Evolutionary conservation across 2,888 invertebrate species (phyloP).

Genomic region (Troglohyphantes excavatus): DNA sequence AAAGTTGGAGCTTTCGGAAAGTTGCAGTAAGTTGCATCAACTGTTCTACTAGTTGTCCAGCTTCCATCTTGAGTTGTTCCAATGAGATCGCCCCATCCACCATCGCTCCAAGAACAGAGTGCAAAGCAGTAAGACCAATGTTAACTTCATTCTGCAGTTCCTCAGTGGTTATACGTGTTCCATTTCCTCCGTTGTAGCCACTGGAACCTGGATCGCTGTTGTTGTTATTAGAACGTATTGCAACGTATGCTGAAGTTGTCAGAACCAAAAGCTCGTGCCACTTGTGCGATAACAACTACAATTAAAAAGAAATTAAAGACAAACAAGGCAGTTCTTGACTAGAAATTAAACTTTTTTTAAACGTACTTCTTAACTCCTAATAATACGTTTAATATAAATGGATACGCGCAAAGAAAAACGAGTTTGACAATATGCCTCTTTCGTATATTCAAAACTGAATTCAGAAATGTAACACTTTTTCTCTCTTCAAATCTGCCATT

Average conservation of each 20-base stretch:
- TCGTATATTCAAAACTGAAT: too few relatives aligned
- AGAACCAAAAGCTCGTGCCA: slow-evolving; percentile 98
- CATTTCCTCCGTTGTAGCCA: slow-evolving; percentile 18
- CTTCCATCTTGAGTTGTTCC: slow-evolving; percentile 95
- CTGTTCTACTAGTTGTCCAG: slow-evolving; percentile 97
- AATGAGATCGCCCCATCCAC: slow-evolving; percentile 91
- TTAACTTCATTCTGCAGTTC: slow-evolving; percentile 86
- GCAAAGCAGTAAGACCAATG: slow-evolving; percentile 92
- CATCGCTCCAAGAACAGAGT: slow-evolving; percentile 94
- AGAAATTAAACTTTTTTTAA: too few relatives aligned
- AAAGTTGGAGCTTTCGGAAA: slow-evolving; percentile 92
- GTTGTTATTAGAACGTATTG: slow-evolving; percentile 88
- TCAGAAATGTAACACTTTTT: too few relatives aligned
- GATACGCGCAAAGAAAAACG: too few relatives aligned
- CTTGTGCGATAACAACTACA: slow-evolving; percentile 95
- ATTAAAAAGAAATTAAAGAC: slow-evolving; percentile 9
- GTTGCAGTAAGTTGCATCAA: slow-evolving; percentile 97
- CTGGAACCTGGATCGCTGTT: slow-evolving; percentile 18
- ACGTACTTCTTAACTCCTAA: too few relatives aligned
- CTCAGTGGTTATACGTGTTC: slow-evolving; percentile 27
- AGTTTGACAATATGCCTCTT: too few relatives aligned
- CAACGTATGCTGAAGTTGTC: slow-evolving; percentile 96
- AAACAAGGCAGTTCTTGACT: slow-evolving; percentile 11
- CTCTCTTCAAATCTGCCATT: too few relatives aligned
- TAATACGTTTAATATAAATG: too few relatives aligned